Conservation (phyloP, 1,140 invertebrate genomes). For the Teleopsis dalmanni region DNA sequence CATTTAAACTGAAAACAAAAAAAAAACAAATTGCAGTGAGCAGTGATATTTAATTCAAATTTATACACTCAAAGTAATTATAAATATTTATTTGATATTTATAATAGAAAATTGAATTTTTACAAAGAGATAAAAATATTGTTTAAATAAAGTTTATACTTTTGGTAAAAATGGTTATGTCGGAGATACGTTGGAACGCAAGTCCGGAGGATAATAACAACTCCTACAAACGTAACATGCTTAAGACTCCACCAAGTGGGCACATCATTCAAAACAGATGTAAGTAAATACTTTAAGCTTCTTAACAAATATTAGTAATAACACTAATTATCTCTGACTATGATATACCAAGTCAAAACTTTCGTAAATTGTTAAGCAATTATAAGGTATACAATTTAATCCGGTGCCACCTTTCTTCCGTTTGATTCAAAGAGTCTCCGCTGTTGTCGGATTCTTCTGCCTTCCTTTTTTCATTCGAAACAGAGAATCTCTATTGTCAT, state of each 20-base stretch:
- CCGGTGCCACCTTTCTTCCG: no score
- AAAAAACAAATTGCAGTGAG: background rate
- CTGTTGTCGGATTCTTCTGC: no score
- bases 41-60: background rate
- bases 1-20: background rate
- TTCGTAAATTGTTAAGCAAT: no score
- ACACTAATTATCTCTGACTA: no score
- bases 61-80: background rate
- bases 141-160: background rate
- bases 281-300: slow-evolving; percentile 24
- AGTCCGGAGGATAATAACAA: slow-evolving; percentile 41
- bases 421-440: no score
- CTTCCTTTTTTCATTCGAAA: no score
- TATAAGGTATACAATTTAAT: no score
- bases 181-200: slow-evolving; percentile 41
- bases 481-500: no score
- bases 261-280: slow-evolving; percentile 43
- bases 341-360: no score
- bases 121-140: background rate
- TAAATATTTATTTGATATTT: background rate
- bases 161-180: slow-evolving; percentile 43
- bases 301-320: no score
- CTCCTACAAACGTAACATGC: slow-evolving; percentile 38
- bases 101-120: background rate
- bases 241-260: slow-evolving; percentile 33